Evolutionary conservation across 2,113 vertebrate genomes (phyloP), one percentile per base, ranked within the genome.

Genomic region (Bubalus kerabau): DNA sequence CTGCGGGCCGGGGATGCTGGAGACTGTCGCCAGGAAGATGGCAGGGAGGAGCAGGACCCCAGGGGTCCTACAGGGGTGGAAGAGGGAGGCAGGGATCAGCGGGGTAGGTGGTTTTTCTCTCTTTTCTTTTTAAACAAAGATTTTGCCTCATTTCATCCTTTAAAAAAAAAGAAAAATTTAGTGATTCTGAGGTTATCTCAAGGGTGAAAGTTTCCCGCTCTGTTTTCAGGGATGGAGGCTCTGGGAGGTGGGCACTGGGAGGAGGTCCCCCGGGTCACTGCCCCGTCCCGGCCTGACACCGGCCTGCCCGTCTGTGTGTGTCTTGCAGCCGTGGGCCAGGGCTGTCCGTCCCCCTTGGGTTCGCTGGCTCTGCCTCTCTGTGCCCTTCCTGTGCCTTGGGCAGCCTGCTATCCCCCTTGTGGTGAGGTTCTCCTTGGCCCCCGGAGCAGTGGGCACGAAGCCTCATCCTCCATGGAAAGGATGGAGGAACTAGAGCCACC

Each of bases 381-480:
- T 23, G 2, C 32, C 78, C 83, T 30, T 8, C 50, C 50, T 57
- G 57, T 46, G 5, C 74, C 17, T 1, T 0, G 40, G 11, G 50
- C 32, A 54, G 24, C 14, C 52, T 85, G 13, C 74, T 64, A 74
- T 80, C 11, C 62, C 52, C 43, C n/a, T 80, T 32, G 15, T 64
- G 36, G 62, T 46, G 59, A 54, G n/a, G 26, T 15, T 54, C 28
- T 52, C 14, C 0, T 28, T 5, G 10, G 30, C 52, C 76, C 9
- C 54, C 23, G 23, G 14, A 80, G 9, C 52, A 52, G 1, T 23
- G 21, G 36, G 11, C 12, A 13, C 0, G 0, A n/a, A 21, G 36
- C 10, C 67, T 86, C 54, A 36, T 3, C 12, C 50, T 19, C 43
- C 16, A 1, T 32, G 48, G 52, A 26, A 6, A 17, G 15, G 28